Evolutionary conservation across 1,140 invertebrate species (phyloP).

Genomic region (Ooceraea biroi): DNA sequence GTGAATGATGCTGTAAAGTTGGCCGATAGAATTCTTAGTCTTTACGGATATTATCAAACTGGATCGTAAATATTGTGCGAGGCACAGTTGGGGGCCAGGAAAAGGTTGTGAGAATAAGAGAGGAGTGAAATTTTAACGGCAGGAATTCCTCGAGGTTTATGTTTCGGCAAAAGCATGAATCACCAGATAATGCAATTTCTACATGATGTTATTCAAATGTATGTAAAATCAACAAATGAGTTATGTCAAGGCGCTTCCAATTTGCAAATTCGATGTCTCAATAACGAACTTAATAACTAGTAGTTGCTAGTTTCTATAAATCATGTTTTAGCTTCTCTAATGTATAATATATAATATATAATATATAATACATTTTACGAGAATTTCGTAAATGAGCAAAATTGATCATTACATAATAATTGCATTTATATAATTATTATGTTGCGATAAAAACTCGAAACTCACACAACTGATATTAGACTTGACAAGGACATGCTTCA

Average conservation of each 20-base stretch:
- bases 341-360: too few relatives aligned
- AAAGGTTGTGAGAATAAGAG: conserved; percentile 11
- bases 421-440: too few relatives aligned
- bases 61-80: conserved; percentile 20
- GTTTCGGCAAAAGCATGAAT: not conserved
- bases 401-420: too few relatives aligned
- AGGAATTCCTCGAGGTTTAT: not conserved
- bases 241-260: too few relatives aligned
- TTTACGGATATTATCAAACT: not conserved
- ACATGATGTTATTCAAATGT: not conserved
- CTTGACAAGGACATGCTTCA: too few relatives aligned
- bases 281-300: not conserved
- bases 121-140: not conserved
- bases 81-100: not conserved
- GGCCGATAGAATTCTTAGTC: not conserved
- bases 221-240: not conserved
- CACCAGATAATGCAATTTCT: not conserved
- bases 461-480: too few relatives aligned
- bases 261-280: not conserved
- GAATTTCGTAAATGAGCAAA: too few relatives aligned
- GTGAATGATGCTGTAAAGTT: conserved; percentile 15
- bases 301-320: not conserved
- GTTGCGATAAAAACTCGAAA: too few relatives aligned
- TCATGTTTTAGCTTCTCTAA: conserved; percentile 1
- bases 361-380: too few relatives aligned